Percentiles rank a stretch among this genome's conserved stretches.
phyloP scores from a whole-genome alignment of 2,888 invertebrate species.

The Morpho deidamia region DNA sequence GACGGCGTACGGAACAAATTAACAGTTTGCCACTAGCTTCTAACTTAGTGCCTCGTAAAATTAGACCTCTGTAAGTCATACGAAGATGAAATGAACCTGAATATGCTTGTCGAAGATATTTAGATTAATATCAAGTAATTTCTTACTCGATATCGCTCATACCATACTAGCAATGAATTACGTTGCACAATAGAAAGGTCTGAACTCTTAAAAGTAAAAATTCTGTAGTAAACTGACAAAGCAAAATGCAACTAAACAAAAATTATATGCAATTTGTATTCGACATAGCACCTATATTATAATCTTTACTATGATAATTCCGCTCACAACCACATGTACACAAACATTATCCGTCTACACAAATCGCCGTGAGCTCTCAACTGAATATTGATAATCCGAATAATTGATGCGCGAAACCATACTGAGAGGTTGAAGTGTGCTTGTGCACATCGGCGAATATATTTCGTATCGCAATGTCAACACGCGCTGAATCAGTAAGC shows the following conservation, averaged over 20 bases:
- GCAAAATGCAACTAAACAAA: no score
- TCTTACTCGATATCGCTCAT: constrained; percentile 50
- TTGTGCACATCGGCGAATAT: constrained; percentile 10
- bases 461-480: constrained; percentile 38
- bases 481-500: constrained; percentile 54
- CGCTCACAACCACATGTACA: not conserved
- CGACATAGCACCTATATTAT: not conserved
- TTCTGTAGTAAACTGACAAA: no score
- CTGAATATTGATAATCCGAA: constrained; percentile 53
- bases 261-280: no score
- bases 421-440: constrained; percentile 5
- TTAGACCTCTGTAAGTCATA: constrained; percentile 69
- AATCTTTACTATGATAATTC: constrained; percentile 9
- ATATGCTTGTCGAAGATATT: constrained; percentile 42
- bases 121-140: constrained; percentile 45
- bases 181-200: no score
- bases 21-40: constrained; percentile 70
- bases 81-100: constrained; percentile 42
- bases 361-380: constrained; percentile 46
- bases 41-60: constrained; percentile 76
- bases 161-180: constrained; percentile 30
- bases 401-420: constrained; percentile 33
- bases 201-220: constrained; percentile 1
- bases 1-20: constrained; percentile 65
- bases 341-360: constrained; percentile 31